A percentile compares a stretch with the other conserved stretches of the same genome.
Conservation (phyloP, 2,113 vertebrate genomes). For the Acrocephalus arundinaceus region DNA sequence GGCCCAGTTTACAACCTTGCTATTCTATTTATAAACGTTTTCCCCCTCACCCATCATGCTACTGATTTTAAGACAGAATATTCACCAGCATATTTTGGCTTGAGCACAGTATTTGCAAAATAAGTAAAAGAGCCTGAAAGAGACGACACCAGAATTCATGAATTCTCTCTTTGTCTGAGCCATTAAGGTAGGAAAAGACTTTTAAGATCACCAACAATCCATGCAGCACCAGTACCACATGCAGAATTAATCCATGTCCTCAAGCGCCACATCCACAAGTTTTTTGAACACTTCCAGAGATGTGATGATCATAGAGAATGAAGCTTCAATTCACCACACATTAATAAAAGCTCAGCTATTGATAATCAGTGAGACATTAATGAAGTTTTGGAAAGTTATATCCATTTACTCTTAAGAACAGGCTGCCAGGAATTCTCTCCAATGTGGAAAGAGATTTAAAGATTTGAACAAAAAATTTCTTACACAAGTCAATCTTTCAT, state of each 20-base stretch:
- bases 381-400: conserved; percentile 8
- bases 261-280: not conserved
- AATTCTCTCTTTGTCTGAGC: not conserved
- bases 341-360: not conserved
- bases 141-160: not conserved
- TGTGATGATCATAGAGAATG: not conserved
- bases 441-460: not conserved
- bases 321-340: not conserved
- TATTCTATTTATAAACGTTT: not conserved
- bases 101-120: not conserved
- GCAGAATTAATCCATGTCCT: not conserved
- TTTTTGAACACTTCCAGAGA: not conserved
- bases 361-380: not conserved
- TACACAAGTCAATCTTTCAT: not conserved
- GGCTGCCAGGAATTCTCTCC: not conserved
- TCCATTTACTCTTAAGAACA: not conserved
- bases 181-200: too few relatives aligned
- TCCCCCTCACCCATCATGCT: not conserved
- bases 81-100: not conserved
- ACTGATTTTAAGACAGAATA: not conserved
- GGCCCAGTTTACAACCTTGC: not conserved
- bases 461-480: not conserved
- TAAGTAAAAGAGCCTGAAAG: not conserved
- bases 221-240: not conserved
- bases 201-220: not conserved